A percentile compares a stretch with the other conserved stretches of the same genome.
Evolutionary conservation across 2,888 invertebrate genomes (phyloP).

Genomic region (Pollenia griseotomentosa): DNA sequence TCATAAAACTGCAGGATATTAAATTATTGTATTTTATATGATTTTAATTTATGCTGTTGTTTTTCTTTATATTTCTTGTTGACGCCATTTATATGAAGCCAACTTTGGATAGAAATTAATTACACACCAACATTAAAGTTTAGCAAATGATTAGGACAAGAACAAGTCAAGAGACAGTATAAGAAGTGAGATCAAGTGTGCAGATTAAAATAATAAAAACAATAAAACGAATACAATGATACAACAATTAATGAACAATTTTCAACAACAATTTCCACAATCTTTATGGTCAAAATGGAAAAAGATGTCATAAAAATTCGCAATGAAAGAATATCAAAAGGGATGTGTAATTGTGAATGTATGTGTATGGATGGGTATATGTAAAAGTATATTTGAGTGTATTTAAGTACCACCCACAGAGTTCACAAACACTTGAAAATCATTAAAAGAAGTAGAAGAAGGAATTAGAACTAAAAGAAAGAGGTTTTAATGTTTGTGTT

Average conservation of each 20-base stretch:
- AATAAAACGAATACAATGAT: slow-evolving; percentile 60
- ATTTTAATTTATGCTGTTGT: slow-evolving; percentile 30
- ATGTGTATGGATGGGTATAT: background rate
- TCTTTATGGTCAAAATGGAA: slow-evolving; percentile 66
- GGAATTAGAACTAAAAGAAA: slow-evolving; percentile 15
- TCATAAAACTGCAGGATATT: slow-evolving; percentile 61
- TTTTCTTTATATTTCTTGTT: background rate
- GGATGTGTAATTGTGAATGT: slow-evolving; percentile 46
- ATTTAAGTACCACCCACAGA: slow-evolving; percentile 70
- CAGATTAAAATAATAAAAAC: slow-evolving; percentile 61
- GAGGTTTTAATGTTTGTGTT: slow-evolving; percentile 39
- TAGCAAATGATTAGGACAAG: slow-evolving; percentile 32
- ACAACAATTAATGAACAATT: slow-evolving; percentile 68
- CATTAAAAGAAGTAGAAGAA: background rate
- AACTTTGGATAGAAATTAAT: slow-evolving; percentile 51
- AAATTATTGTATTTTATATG: slow-evolving; percentile 34
- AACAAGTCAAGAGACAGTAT: background rate
- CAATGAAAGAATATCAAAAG: slow-evolving; percentile 44
- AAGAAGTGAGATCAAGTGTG: slow-evolving; percentile 29
- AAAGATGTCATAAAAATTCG: slow-evolving; percentile 60
- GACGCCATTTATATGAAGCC: slow-evolving; percentile 65
- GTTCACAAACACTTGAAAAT: slow-evolving; percentile 47
- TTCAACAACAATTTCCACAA: slow-evolving; percentile 51
- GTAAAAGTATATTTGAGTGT: background rate
- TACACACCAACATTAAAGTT: background rate